phyloP scores from a whole-genome alignment of 2,113 vertebrate genomes.

The Heteronetta atricapilla region DNA sequence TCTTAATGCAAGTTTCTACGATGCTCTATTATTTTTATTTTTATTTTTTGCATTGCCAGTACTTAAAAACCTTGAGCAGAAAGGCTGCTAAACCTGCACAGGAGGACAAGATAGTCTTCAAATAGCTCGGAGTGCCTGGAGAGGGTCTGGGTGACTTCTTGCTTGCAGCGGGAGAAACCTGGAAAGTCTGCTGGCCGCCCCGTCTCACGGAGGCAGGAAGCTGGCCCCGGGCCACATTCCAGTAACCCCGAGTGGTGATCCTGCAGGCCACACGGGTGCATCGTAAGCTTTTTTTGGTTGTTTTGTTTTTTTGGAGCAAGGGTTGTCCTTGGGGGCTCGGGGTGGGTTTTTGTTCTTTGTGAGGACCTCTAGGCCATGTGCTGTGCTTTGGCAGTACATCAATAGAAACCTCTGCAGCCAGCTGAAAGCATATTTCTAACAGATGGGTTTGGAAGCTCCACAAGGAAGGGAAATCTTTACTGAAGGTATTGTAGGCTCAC shows the following conservation, averaged over 20 bases:
- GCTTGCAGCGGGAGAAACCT: neutral
- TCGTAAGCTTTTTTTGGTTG: neutral
- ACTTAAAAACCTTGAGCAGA: neutral
- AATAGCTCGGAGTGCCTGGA: neutral
- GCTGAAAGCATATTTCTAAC: constrained; percentile 49
- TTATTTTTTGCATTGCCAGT: fast-evolving
- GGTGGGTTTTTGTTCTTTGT: constrained; percentile 58
- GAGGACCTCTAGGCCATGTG: constrained; percentile 55
- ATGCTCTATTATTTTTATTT: too few species aligned
- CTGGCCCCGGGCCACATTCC: constrained; percentile 8
- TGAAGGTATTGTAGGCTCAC: constrained; percentile 4
- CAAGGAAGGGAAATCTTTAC: constrained; percentile 9
- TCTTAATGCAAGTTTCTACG: neutral
- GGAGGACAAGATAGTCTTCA: neutral
- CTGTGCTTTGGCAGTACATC: constrained; percentile 61
- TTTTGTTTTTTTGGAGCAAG: neutral
- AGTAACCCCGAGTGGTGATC: neutral
- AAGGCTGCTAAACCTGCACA: neutral
- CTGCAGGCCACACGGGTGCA: neutral
- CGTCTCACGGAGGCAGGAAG: neutral
- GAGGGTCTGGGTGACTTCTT: neutral
- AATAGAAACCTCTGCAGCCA: constrained; percentile 39
- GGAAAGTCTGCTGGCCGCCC: neutral
- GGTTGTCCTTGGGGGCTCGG: constrained; percentile 32
- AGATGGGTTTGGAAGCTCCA: constrained; percentile 55